Percentiles rank a stretch among this genome's conserved stretches.
These are phyloP conservation scores for Eristalis tenax DNA, from an alignment of 2,888 invertebrate genomes.

Conservation along the genomic window DNA sequence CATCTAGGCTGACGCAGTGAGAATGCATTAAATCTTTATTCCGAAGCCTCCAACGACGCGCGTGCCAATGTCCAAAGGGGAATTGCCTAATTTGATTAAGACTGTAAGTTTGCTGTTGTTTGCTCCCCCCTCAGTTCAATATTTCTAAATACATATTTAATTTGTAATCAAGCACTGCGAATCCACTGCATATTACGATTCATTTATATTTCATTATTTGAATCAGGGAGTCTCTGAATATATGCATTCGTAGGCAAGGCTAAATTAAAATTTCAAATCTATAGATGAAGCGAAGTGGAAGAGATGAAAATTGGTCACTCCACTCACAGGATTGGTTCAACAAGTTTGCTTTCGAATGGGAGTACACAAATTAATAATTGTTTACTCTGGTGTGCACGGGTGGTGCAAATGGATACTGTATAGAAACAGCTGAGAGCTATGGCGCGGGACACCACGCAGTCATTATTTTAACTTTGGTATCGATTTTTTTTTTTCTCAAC, in stretches of 20 bases:
- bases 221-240: constrained; percentile 29
- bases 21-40: constrained; percentile 10
- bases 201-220: constrained; percentile 46
- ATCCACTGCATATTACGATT: constrained; percentile 22
- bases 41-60: neutral
- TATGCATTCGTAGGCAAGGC: constrained; percentile 23
- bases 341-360: constrained; percentile 20
- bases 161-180: constrained; percentile 57
- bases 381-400: constrained; percentile 49
- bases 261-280: constrained; percentile 11
- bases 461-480: neutral
- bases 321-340: constrained; percentile 26
- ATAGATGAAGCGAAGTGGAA: neutral
- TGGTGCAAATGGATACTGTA: constrained; percentile 1
- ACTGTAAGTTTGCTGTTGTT: neutral
- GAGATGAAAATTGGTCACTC: neutral
- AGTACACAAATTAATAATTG: constrained; percentile 41
- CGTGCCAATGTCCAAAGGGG: neutral
- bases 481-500: neutral
- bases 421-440: neutral
- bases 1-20: constrained; percentile 16
- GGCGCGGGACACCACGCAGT: neutral
- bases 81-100: neutral
- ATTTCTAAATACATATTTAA: constrained; percentile 55
- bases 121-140: constrained; percentile 31